phyloP scores from a whole-genome alignment of 2,113 vertebrate genomes.

The Dryoscopus gambensis region DNA sequence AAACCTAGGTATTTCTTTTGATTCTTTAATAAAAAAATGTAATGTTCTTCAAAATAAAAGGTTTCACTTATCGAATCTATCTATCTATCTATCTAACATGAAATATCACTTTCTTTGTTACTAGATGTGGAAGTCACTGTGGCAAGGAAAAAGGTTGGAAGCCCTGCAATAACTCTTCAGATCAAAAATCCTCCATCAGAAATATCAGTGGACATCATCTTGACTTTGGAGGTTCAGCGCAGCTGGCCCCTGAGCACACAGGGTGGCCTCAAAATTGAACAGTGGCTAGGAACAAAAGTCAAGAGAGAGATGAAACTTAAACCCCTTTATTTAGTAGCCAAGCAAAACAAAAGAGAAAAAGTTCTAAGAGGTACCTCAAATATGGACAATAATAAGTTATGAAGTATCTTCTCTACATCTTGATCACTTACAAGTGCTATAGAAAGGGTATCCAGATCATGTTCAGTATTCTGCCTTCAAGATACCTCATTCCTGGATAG shows the following conservation, averaged over 20 bases:
- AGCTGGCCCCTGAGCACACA: constrained; percentile 75
- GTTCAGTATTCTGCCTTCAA: not conserved
- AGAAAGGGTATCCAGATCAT: not conserved
- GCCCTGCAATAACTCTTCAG: constrained; percentile 84
- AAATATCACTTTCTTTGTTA: not conserved
- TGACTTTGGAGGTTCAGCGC: constrained; percentile 68
- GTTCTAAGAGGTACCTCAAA: constrained; percentile 57
- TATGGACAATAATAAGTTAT: not conserved
- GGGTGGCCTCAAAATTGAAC: constrained; percentile 64
- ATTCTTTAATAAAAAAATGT: not conserved
- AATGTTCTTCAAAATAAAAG: not conserved
- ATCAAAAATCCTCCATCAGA: constrained; percentile 33
- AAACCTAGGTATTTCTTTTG: not conserved
- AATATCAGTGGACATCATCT: constrained; percentile 84
- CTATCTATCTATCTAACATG: not conserved
- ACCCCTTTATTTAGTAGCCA: constrained; percentile 80
- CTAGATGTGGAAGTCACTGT: constrained; percentile 63
- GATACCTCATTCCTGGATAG: not conserved
- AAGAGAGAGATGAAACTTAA: not conserved
- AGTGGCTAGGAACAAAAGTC: constrained; percentile 80
- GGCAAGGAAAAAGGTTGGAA: constrained; percentile 63
- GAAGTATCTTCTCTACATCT: not conserved
- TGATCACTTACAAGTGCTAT: not conserved
- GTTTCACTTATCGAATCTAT: not conserved
- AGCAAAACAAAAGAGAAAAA: constrained; percentile 73